Conservation (phyloP, 37 sponge, comb jelly and placozoan species). For the Aplysina aerophoba region DNA sequence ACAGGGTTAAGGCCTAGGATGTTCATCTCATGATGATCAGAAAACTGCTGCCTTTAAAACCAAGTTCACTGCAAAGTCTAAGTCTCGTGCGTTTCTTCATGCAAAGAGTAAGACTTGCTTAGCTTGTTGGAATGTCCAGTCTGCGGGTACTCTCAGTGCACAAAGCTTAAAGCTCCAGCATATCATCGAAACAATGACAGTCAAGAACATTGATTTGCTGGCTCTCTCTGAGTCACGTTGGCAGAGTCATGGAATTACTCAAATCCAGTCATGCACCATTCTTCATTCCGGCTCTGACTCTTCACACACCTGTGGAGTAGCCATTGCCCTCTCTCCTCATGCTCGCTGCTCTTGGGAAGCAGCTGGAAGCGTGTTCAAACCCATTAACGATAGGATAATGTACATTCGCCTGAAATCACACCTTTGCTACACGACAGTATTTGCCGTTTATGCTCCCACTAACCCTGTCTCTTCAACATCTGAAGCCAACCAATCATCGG, state of each 20-base stretch:
- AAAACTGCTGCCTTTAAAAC: conserved; percentile 25
- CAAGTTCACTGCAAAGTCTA: conserved; percentile 17
- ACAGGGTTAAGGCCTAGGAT: too few species aligned
- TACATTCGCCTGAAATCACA: too few species aligned
- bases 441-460: too few species aligned
- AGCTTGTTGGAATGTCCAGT: conserved; percentile 27
- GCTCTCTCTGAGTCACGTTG: conserved; percentile 22
- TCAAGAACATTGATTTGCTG: neutral
- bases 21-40: conserved; percentile 5
- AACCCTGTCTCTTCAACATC: too few species aligned
- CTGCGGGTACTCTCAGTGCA: conserved; percentile 3
- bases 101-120: neutral
- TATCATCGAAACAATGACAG: neutral
- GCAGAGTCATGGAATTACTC: conserved; percentile 23
- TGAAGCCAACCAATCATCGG: too few species aligned
- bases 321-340: too few species aligned
- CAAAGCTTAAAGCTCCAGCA: neutral
- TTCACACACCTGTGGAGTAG: conserved; percentile 2
- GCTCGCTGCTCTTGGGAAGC: too few species aligned
- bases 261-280: conserved; percentile 9
- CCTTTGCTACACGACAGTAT: too few species aligned
- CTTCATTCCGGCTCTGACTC: neutral
- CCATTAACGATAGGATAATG: too few species aligned
- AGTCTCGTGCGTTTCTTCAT: conserved; percentile 7
- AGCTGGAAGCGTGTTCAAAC: too few species aligned